These are phyloP conservation scores for Scopus umbretta DNA, from an alignment of 2,113 vertebrate genomes.

Conservation along the genomic window DNA sequence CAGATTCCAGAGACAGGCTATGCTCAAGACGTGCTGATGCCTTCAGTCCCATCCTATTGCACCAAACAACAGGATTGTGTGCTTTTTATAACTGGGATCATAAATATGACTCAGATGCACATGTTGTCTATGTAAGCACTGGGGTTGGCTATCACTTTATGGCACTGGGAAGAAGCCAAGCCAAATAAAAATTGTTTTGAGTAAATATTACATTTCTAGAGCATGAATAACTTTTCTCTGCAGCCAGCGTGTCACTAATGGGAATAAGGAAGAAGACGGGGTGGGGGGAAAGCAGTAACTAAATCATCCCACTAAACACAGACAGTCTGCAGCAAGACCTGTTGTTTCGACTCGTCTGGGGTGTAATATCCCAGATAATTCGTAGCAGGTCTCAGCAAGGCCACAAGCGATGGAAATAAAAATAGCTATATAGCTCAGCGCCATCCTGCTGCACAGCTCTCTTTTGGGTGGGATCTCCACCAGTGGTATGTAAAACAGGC, in stretches of 20 bases:
- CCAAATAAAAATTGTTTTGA: conserved; percentile 73
- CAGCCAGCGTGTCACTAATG: conserved; percentile 61
- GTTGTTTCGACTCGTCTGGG: conserved; percentile 50
- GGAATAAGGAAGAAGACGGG: conserved; percentile 58
- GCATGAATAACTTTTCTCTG: conserved; percentile 66
- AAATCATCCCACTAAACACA: conserved; percentile 50
- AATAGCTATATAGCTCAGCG: neutral
- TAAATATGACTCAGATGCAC: conserved; percentile 70
- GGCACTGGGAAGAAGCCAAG: conserved; percentile 66
- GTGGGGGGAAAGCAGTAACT: conserved; percentile 37
- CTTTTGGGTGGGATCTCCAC: neutral
- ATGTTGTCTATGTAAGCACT: conserved; percentile 57
- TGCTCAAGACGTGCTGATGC: conserved; percentile 54
- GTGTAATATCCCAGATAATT: conserved; percentile 48
- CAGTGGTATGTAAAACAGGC: neutral
- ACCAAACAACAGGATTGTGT: conserved; percentile 40
- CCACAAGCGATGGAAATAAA: conserved; percentile 19
- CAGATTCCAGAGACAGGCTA: conserved; percentile 57
- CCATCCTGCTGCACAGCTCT: neutral
- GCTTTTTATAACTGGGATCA: conserved; percentile 55
- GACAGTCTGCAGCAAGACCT: conserved; percentile 49
- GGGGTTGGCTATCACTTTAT: conserved; percentile 63
- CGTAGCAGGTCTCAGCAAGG: conserved; percentile 31
- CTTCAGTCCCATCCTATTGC: conserved; percentile 45
- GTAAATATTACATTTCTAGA: conserved; percentile 71